Conservation (phyloP, 2,888 invertebrate species). For the Mayetiola destructor region DNA sequence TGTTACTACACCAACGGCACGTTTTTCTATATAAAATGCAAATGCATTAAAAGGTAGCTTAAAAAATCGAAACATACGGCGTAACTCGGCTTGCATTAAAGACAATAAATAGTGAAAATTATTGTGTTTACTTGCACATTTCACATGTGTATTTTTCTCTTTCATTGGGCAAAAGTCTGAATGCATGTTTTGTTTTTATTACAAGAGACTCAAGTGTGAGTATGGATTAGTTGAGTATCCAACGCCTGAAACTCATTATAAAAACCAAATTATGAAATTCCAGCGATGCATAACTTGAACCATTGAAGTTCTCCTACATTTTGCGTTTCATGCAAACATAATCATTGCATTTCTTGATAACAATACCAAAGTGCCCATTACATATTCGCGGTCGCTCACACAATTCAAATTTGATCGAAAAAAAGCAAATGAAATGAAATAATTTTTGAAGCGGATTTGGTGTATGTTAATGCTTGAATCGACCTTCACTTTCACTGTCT, state of each 20-base stretch:
- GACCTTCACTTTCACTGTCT: constrained; percentile 5
- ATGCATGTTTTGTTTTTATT: background rate
- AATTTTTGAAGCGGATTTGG: too few species aligned
- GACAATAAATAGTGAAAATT: background rate
- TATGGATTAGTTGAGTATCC: too few species aligned
- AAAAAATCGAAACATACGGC: too few species aligned
- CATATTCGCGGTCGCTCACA: background rate
- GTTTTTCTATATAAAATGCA: too few species aligned
- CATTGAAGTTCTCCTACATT: background rate
- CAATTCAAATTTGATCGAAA: background rate
- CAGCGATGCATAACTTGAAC: background rate
- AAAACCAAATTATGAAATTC: background rate
- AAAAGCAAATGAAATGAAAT: too few species aligned
- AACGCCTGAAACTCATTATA: too few species aligned
- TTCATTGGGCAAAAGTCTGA: background rate
- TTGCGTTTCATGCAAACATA: background rate
- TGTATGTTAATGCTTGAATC: too few species aligned
- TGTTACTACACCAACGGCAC: too few species aligned
- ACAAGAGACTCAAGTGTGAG: background rate
- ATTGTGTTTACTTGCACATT: background rate
- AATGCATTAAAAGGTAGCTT: too few species aligned
- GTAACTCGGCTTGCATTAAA: too few species aligned
- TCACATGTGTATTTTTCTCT: background rate
- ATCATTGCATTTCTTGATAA: background rate
- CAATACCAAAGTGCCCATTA: background rate